Evolutionary conservation across 1,140 invertebrate genomes (phyloP).

Genomic region (Helicoverpa armigera): DNA sequence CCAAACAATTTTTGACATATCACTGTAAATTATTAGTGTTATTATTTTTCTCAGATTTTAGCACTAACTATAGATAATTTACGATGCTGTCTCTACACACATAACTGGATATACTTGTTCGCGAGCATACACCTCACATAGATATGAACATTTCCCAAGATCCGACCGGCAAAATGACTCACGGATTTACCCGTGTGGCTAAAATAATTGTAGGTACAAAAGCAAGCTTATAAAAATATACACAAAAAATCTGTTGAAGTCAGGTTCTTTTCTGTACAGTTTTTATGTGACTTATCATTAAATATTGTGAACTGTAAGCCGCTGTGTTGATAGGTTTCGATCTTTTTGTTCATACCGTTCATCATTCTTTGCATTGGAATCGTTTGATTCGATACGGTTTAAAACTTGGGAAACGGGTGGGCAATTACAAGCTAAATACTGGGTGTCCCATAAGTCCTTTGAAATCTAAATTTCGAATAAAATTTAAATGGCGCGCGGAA

Average conservation of each 20-base stretch:
- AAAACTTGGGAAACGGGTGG: too few species aligned
- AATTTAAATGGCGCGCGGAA: too few species aligned
- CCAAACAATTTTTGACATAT: too few species aligned
- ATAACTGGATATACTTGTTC: constrained; percentile 30
- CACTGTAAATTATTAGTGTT: too few species aligned
- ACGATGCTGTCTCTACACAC: constrained; percentile 2
- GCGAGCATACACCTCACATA: background rate
- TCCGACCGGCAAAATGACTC: constrained; percentile 24
- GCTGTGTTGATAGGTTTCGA: background rate
- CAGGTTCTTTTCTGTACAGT: background rate
- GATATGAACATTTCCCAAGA: constrained; percentile 20
- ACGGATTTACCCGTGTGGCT: constrained; percentile 45
- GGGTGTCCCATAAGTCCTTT: too few species aligned
- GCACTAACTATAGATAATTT: background rate
- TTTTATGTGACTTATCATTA: background rate
- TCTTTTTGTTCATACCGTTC: background rate
- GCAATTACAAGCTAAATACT: too few species aligned
- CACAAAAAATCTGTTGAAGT: background rate
- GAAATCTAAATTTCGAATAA: too few species aligned
- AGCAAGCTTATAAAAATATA: background rate
- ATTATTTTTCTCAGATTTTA: too few species aligned
- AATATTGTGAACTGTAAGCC: background rate
- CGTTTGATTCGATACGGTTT: too few species aligned
- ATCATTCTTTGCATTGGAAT: background rate
- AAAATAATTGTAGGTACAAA: background rate